Percentiles rank a stretch among this genome's conserved stretches.
Evolutionary conservation across 2,113 vertebrate species (phyloP).

Genomic region (Pogona vitticeps): DNA sequence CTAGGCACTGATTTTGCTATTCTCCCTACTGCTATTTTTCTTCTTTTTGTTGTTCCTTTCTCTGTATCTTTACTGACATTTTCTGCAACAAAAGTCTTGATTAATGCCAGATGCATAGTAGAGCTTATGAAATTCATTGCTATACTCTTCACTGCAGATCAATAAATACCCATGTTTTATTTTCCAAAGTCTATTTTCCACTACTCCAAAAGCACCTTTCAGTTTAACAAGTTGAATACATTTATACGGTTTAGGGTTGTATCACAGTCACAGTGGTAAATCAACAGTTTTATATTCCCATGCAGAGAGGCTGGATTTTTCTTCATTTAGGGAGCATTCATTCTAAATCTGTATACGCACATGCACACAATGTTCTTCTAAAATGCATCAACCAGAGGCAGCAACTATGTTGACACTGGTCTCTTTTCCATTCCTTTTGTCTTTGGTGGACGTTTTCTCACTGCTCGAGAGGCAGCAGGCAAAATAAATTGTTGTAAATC

Average conservation of each 20-base stretch:
- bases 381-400: fast-evolving
- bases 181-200: conserved; percentile 55
- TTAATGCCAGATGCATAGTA: conserved; percentile 57
- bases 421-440: conserved; percentile 24
- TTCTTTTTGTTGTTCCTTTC: conserved; percentile 41
- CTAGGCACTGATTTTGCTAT: conserved; percentile 56
- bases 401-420: conserved; percentile 21
- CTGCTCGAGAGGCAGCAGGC: background rate
- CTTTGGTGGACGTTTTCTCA: background rate
- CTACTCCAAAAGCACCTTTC: conserved; percentile 48
- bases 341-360: background rate
- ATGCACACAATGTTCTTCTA: conserved; percentile 17
- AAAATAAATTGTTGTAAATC: background rate
- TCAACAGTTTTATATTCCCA: conserved; percentile 50
- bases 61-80: conserved; percentile 54
- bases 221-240: conserved; percentile 25
- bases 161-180: conserved; percentile 69
- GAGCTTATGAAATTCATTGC: conserved; percentile 68
- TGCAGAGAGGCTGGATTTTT: conserved; percentile 13
- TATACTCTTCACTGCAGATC: conserved; percentile 67
- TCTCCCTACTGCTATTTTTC: conserved; percentile 45
- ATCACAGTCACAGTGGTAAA: conserved; percentile 44
- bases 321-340: background rate
- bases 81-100: conserved; percentile 63
- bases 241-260: conserved; percentile 32